Evolutionary conservation across 2,888 invertebrate genomes (phyloP).

Genomic region (Schrankia costaestrigalis): DNA sequence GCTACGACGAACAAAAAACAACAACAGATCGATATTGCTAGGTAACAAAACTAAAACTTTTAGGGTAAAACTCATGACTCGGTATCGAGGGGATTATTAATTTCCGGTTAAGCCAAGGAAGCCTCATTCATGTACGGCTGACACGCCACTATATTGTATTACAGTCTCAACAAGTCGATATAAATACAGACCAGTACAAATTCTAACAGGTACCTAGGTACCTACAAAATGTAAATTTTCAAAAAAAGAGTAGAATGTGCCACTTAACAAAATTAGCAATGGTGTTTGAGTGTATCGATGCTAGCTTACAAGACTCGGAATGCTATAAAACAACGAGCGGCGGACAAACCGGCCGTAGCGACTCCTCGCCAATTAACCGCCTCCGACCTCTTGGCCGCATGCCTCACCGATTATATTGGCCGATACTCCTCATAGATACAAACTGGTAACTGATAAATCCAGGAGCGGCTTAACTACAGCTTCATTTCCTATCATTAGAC

Average conservation of each 20-base stretch:
- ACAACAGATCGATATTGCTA: conserved; percentile 67
- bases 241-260: conserved; percentile 32
- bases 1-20: neutral
- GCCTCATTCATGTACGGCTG: conserved; percentile 34
- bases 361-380: conserved; percentile 76
- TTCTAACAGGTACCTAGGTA: conserved; percentile 1
- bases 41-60: conserved; percentile 62
- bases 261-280: conserved; percentile 34
- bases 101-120: conserved; percentile 66
- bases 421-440: conserved; percentile 57
- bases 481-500: conserved; percentile 15
- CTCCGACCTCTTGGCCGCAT: conserved; percentile 65
- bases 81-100: conserved; percentile 56
- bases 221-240: conserved; percentile 12
- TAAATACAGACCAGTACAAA: conserved; percentile 1
- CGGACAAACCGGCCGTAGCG: conserved; percentile 65
- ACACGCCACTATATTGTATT: conserved; percentile 36
- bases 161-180: conserved; percentile 15
- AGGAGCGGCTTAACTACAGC: conserved; percentile 25
- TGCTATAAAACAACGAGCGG: conserved; percentile 65
- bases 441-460: conserved; percentile 24
- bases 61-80: conserved; percentile 43
- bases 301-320: conserved; percentile 51
- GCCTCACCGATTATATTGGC: conserved; percentile 45
- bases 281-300: conserved; percentile 34